Conservation (phyloP, 1,140 invertebrate species). For the Drosophila guanche region DNA sequence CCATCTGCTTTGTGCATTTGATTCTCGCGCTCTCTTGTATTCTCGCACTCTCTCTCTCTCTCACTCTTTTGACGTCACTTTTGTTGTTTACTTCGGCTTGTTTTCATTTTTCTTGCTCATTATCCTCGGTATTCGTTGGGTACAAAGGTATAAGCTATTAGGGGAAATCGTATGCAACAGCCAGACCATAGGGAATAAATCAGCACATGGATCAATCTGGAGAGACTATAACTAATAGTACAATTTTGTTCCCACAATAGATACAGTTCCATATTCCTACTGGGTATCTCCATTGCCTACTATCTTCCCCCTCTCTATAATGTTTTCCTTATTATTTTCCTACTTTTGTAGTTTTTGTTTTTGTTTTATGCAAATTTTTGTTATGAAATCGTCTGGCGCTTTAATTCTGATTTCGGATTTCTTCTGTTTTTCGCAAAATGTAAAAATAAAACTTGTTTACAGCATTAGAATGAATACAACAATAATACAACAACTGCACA, state of each 20-base stretch:
- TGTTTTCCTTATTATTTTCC: constrained; percentile 28
- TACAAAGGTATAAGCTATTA: too few species aligned
- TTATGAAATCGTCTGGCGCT: constrained; percentile 78
- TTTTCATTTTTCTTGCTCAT: constrained; percentile 69
- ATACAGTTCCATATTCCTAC: too few species aligned
- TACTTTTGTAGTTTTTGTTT: constrained; percentile 32
- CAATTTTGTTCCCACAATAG: too few species aligned
- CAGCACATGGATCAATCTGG: too few species aligned
- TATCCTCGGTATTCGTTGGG: constrained; percentile 30
- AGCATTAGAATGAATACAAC: constrained; percentile 38
- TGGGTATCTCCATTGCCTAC: too few species aligned
- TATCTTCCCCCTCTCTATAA: too few species aligned
- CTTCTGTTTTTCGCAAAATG: constrained; percentile 60
- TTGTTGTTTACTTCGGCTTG: constrained; percentile 78
- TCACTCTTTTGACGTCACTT: constrained; percentile 72
- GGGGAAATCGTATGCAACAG: too few species aligned
- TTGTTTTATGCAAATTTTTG: constrained; percentile 72
- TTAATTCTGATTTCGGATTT: constrained; percentile 61
- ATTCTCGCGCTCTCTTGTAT: constrained; percentile 50
- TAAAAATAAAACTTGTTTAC: constrained; percentile 72
- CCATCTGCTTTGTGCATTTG: constrained; percentile 53
- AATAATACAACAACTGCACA: constrained; percentile 31
- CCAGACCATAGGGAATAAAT: too few species aligned
- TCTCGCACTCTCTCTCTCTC: constrained; percentile 1
- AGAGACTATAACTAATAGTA: too few species aligned